These are phyloP conservation scores for Lypha dubia DNA, from an alignment of 2,888 invertebrate species.

Conservation along the genomic window DNA sequence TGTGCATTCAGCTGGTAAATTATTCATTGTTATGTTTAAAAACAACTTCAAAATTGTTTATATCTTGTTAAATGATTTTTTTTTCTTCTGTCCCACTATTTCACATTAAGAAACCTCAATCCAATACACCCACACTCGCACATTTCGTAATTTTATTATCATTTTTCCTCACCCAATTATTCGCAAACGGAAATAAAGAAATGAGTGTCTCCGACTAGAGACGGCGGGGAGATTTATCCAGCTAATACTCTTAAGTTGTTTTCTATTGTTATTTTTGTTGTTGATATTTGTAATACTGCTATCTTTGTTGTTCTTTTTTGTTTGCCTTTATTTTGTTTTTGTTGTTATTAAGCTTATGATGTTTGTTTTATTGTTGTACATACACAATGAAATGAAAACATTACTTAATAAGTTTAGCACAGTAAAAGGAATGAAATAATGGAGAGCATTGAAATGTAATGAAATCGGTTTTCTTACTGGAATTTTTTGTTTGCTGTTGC, in stretches of 20 bases:
- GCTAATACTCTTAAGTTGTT: conserved; percentile 59
- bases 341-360: conserved; percentile 33
- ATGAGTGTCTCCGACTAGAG: neutral
- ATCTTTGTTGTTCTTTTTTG: conserved; percentile 32
- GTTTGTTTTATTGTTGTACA: conserved; percentile 44
- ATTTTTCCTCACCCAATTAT: neutral
- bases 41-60: conserved; percentile 19
- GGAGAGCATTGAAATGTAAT: conserved; percentile 47
- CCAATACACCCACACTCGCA: neutral
- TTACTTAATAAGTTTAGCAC: conserved; percentile 49
- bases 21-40: conserved; percentile 20
- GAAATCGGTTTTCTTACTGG: conserved; percentile 16
- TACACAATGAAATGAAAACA: conserved; percentile 62
- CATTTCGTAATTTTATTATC: conserved; percentile 6
- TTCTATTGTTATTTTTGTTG: conserved; percentile 47
- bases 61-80: conserved; percentile 1
- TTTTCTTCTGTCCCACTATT: neutral
- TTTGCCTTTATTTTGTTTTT: conserved; percentile 19
- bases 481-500: conserved; percentile 10
- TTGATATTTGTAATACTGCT: conserved; percentile 31
- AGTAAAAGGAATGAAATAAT: conserved; percentile 1
- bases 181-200: neutral
- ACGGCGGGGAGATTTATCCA: neutral
- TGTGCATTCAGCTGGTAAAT: neutral
- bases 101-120: neutral